These are phyloP conservation scores for Naja naja DNA, from an alignment of 2,113 vertebrate species.

Conservation along the genomic window DNA sequence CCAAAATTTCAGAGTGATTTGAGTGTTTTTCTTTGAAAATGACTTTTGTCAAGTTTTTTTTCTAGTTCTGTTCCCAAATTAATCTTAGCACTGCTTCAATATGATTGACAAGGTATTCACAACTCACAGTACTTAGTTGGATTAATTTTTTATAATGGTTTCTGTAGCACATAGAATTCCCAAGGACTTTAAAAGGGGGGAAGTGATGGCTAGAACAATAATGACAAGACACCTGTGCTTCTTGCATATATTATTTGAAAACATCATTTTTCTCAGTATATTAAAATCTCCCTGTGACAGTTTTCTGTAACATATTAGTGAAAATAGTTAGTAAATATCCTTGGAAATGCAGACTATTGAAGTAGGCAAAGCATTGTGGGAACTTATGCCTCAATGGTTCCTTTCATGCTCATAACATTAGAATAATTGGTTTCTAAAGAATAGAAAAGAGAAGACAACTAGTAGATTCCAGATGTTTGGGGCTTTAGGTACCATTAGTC, in stretches of 20 bases:
- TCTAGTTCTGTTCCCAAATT: conserved; percentile 24
- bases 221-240: conserved; percentile 47
- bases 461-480: neutral
- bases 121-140: conserved; percentile 44
- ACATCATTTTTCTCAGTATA: conserved; percentile 48
- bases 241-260: conserved; percentile 30
- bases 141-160: conserved; percentile 52
- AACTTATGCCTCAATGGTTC: neutral
- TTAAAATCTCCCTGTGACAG: conserved; percentile 41
- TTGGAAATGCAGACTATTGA: neutral
- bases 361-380: conserved; percentile 10
- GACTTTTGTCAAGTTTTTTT: conserved; percentile 30
- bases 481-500: neutral
- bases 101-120: conserved; percentile 54
- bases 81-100: conserved; percentile 43
- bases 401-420: neutral
- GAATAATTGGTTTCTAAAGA: neutral
- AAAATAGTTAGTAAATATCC: conserved; percentile 39
- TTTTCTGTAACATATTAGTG: conserved; percentile 31
- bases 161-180: conserved; percentile 56
- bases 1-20: neutral
- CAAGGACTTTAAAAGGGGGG: conserved; percentile 16
- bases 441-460: neutral
- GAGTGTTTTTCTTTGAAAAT: neutral
- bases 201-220: conserved; percentile 50